phyloP scores from a whole-genome alignment of 1,140 invertebrate genomes.

The Pseudobourletiella spinata region DNA sequence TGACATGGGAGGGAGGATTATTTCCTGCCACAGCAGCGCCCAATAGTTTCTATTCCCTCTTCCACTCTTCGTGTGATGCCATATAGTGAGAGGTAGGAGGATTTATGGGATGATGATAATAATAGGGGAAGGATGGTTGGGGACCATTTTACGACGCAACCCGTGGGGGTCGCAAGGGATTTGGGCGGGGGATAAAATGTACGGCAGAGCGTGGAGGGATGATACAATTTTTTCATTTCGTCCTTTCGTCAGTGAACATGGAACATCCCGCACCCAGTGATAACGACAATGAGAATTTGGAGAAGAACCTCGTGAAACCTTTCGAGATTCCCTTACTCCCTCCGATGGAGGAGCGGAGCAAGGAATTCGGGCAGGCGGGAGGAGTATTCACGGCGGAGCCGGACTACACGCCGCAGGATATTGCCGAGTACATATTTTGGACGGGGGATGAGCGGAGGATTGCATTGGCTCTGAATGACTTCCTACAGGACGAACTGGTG shows the following conservation, averaged over 20 bases:
- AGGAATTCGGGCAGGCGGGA: background rate
- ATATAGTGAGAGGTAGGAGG: too few relatives aligned
- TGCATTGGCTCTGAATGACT: conserved; percentile 59
- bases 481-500: conserved; percentile 61
- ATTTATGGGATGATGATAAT: too few relatives aligned
- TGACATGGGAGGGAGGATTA: too few relatives aligned
- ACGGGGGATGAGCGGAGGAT: conserved; percentile 66
- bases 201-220: background rate
- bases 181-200: background rate
- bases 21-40: too few relatives aligned
- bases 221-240: background rate
- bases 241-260: background rate
- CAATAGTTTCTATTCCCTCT: too few relatives aligned
- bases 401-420: conserved; percentile 29
- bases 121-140: too few relatives aligned
- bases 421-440: conserved; percentile 65
- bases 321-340: background rate
- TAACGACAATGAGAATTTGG: background rate
- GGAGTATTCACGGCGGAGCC: background rate
- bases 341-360: background rate
- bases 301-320: background rate
- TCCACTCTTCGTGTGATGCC: too few relatives aligned
- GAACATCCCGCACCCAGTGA: conserved; percentile 1
- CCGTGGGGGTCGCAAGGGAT: background rate
- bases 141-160: too few relatives aligned